These are phyloP conservation scores for Habropoda laboriosa DNA, from an alignment of 1,140 invertebrate genomes.

Conservation along the genomic window DNA sequence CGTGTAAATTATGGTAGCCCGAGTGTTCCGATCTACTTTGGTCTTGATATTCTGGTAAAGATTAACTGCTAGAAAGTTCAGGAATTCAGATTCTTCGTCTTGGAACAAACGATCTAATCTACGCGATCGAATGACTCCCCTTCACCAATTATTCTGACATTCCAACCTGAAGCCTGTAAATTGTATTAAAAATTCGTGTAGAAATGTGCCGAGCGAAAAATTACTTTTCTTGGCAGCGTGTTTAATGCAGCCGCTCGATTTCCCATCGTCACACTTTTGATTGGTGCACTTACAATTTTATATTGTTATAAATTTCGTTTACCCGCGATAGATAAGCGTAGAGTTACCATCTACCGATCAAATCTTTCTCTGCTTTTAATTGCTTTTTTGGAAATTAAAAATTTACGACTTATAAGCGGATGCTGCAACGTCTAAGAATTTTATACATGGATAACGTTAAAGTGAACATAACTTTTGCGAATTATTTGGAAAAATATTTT, in stretches of 20 bases:
- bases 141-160: conserved; percentile 15
- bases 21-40: not conserved
- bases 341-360: too few species aligned
- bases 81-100: conserved; percentile 27
- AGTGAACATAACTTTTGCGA: too few species aligned
- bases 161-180: not conserved
- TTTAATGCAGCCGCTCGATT: too few species aligned
- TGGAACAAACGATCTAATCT: conserved; percentile 13
- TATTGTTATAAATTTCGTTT: not conserved
- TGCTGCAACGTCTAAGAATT: too few species aligned
- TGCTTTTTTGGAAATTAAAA: not conserved
- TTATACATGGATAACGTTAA: too few species aligned
- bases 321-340: not conserved
- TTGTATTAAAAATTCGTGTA: not conserved
- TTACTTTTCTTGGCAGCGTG: not conserved
- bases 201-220: not conserved
- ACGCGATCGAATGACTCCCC: conserved; percentile 20
- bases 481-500: too few species aligned
- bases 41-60: not conserved
- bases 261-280: not conserved
- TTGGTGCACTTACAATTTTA: not conserved
- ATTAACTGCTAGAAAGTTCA: conserved; percentile 32
- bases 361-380: not conserved
- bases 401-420: too few species aligned
- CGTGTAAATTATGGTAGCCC: not conserved